A percentile compares a stretch with the other conserved stretches of the same genome.
These are phyloP conservation scores for Sardina pilchardus DNA, from an alignment of 2,113 vertebrate genomes.

Conservation along the genomic window DNA sequence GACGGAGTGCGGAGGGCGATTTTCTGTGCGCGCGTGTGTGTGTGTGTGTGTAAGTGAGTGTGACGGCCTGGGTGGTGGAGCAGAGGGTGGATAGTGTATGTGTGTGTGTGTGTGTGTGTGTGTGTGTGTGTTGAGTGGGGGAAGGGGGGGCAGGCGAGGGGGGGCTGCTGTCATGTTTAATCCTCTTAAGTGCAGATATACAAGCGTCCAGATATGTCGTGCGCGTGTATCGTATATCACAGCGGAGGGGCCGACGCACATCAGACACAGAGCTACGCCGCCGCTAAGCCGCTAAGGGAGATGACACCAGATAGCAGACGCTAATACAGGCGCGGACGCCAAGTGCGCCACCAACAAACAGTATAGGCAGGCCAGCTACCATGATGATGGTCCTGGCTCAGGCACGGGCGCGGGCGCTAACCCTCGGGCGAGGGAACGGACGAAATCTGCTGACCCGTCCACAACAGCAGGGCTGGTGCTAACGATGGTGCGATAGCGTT, in stretches of 20 bases:
- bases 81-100: background rate
- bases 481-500: background rate
- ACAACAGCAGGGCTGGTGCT: background rate
- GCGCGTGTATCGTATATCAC: background rate
- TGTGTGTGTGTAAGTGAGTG: background rate
- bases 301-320: background rate
- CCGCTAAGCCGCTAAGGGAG: background rate
- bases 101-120: background rate
- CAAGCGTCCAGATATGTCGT: background rate
- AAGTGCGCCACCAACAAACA: background rate
- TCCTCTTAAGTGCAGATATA: slow-evolving; percentile 14
- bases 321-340: background rate
- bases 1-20: background rate
- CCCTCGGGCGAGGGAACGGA: background rate
- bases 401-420: background rate
- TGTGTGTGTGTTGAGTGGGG: background rate
- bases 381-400: background rate
- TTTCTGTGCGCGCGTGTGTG: too few species aligned
- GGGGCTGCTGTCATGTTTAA: background rate
- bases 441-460: background rate
- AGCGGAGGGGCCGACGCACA: background rate
- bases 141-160: background rate
- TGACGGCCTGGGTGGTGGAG: background rate
- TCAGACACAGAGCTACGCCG: background rate
- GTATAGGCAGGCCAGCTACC: background rate